These are phyloP conservation scores for Lacerta bilineata DNA, from an alignment of 2,797 vertebrate genomes.

Conservation along the genomic window DNA sequence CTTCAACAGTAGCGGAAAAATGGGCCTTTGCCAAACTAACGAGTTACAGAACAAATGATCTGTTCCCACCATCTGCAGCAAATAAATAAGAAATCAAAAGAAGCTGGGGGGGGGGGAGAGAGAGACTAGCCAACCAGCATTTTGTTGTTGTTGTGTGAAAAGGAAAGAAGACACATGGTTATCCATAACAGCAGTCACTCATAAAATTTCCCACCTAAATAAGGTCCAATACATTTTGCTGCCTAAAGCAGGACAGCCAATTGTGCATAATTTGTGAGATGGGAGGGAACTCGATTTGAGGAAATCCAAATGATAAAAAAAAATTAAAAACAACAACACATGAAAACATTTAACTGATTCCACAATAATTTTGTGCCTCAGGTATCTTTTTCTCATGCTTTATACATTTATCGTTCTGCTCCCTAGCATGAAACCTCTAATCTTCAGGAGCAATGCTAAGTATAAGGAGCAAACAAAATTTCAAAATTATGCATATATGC, in stretches of 20 bases:
- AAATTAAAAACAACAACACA: neutral
- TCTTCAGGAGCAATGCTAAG: neutral
- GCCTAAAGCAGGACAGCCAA: neutral
- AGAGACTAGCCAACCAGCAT: neutral
- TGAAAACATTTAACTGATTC: neutral
- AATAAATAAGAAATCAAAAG: conserved; percentile 33
- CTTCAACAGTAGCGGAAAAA: conserved; percentile 62
- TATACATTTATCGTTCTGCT: neutral
- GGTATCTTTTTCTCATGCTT: neutral
- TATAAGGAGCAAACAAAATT: neutral
- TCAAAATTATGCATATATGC: neutral
- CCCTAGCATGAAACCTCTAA: neutral
- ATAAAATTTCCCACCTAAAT: neutral
- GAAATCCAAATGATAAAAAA: neutral
- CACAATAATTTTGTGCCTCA: neutral
- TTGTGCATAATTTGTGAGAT: neutral
- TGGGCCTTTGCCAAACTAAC: conserved; percentile 57
- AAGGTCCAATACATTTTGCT: neutral
- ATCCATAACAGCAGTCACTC: neutral
- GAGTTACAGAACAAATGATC: conserved; percentile 59
- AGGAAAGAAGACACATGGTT: neutral
- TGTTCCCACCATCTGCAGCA: conserved; percentile 44
- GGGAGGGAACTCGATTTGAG: neutral
- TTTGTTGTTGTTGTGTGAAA: neutral
- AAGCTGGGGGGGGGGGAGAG: neutral